Conservation (phyloP, 1,140 invertebrate genomes). For the Steinernema feltiae region DNA sequence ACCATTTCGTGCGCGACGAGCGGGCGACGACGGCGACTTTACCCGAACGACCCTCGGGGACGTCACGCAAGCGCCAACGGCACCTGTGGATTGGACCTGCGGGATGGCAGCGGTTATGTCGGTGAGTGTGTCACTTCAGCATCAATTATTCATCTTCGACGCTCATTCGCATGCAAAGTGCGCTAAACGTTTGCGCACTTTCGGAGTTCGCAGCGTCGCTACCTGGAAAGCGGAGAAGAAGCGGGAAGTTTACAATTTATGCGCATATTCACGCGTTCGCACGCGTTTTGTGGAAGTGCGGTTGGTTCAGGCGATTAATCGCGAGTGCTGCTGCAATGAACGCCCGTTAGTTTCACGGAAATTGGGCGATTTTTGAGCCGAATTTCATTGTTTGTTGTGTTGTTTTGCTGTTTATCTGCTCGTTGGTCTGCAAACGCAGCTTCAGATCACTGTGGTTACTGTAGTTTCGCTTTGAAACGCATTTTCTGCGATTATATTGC, state of each 20-base stretch:
- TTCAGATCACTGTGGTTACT: too few relatives aligned
- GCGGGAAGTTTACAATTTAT: background rate
- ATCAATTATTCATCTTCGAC: conserved; percentile 12
- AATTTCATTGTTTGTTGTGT: too few relatives aligned
- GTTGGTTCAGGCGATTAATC: background rate
- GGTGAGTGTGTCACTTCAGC: conserved; percentile 2
- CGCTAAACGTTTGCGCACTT: conserved; percentile 15
- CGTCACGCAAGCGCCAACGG: background rate
- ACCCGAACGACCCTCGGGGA: background rate
- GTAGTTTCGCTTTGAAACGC: too few relatives aligned
- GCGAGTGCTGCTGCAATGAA: too few relatives aligned
- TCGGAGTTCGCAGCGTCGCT: background rate
- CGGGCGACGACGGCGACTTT: too few relatives aligned
- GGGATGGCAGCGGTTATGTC: too few relatives aligned
- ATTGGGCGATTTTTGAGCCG: too few relatives aligned
- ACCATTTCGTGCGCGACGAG: background rate
- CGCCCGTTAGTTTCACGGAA: too few relatives aligned
- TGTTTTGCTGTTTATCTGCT: too few relatives aligned
- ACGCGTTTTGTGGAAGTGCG: background rate
- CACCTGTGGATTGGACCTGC: too few relatives aligned
- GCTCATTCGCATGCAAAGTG: conserved; percentile 11
- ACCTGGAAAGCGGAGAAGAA: background rate
- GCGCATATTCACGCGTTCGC: background rate
- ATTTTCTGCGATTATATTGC: too few relatives aligned
- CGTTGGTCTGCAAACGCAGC: too few relatives aligned